These are phyloP conservation scores for Diloba caeruleocephala DNA, from an alignment of 2,888 invertebrate genomes.

Conservation along the genomic window DNA sequence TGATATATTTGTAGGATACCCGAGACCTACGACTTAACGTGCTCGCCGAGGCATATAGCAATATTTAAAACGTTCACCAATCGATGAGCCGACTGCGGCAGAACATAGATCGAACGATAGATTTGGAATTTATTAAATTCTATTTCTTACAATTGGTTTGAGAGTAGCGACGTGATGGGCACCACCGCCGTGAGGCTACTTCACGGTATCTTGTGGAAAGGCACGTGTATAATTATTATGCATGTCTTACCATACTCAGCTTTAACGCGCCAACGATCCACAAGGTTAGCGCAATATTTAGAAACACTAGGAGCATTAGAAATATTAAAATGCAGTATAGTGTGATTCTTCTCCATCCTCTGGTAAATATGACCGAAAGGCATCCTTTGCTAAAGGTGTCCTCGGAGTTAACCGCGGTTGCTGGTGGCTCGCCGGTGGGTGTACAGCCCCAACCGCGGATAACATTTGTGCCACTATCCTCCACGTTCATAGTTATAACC, in stretches of 20 bases:
- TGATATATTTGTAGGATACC: too few species aligned
- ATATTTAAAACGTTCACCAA: too few species aligned
- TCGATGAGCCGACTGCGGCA: too few species aligned
- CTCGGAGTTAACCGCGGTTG: conserved; percentile 58
- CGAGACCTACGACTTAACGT: too few species aligned
- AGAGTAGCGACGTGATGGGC: too few species aligned
- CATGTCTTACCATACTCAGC: conserved; percentile 94
- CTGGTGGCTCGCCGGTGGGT: conserved; percentile 77
- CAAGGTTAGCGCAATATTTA: conserved; percentile 98
- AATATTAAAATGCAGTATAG: conserved; percentile 96
- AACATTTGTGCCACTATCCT: conserved; percentile 65
- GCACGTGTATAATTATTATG: too few species aligned
- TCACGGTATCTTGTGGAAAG: too few species aligned
- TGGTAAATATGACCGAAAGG: conserved; percentile 66
- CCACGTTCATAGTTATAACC: conserved; percentile 63
- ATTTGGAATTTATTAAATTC: too few species aligned
- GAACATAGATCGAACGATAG: too few species aligned
- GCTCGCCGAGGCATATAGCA: too few species aligned
- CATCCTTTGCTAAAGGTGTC: conserved; percentile 60
- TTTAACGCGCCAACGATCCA: conserved; percentile 99
- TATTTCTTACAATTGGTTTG: too few species aligned
- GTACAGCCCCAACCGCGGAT: conserved; percentile 84
- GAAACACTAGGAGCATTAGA: conserved; percentile 95
- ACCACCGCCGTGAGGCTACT: too few species aligned
- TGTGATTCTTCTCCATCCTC: conserved; percentile 97